Conservation (phyloP, 2,113 vertebrate genomes). For the Megatriorchis doriae region DNA sequence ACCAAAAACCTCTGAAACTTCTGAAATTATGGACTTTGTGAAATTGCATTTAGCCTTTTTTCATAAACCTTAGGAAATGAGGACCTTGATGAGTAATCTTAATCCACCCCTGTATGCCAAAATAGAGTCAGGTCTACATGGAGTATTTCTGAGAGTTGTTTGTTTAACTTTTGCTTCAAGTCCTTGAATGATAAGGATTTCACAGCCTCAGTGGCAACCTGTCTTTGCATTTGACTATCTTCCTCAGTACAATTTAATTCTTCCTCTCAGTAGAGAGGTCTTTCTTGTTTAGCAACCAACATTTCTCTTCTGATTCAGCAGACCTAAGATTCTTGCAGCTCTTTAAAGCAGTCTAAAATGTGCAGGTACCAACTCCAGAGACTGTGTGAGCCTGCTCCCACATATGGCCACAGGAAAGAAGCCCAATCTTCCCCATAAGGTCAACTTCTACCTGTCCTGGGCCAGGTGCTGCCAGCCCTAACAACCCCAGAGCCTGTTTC, state of each 20-base stretch:
- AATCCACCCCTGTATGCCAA: neutral
- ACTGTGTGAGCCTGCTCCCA: neutral
- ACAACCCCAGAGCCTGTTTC: neutral
- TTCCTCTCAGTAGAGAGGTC: neutral
- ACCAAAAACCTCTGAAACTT: neutral
- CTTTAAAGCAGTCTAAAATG: neutral
- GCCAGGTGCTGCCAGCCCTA: neutral
- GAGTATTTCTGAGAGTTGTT: neutral
- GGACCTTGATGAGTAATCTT: neutral
- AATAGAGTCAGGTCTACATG: neutral
- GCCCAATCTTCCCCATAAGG: neutral
- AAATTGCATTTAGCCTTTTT: neutral
- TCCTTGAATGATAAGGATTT: neutral
- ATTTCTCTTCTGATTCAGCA: neutral
- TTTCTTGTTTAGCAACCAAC: neutral
- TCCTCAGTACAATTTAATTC: neutral
- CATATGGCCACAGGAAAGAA: neutral
- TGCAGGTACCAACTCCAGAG: neutral
- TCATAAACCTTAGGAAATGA: neutral
- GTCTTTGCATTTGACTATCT: neutral
- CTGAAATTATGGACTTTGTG: neutral
- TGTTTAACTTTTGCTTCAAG: neutral
- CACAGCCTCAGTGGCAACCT: neutral
- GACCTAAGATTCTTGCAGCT: neutral
- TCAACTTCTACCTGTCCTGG: neutral